A percentile compares a stretch with the other conserved stretches of the same genome.
Conservation (phyloP, 2,113 vertebrate genomes). For the Mesitornis unicolor region DNA sequence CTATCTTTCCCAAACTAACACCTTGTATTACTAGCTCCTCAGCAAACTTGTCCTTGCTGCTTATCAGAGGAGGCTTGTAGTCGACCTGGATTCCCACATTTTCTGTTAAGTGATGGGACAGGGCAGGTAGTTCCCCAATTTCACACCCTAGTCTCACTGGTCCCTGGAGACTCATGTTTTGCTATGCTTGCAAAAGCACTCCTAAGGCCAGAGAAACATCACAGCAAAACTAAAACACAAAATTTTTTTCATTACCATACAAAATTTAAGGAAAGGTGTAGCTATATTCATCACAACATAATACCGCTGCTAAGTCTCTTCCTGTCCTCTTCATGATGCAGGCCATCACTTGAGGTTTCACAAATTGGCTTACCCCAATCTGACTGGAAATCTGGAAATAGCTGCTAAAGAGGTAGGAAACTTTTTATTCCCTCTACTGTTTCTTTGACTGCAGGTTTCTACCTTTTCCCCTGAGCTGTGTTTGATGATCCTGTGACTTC, state of each 20-base stretch:
- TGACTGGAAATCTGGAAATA: rapidly evolving
- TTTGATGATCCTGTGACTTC: background rate
- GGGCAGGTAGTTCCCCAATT: background rate
- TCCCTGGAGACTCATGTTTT: background rate
- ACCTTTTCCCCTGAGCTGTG: background rate
- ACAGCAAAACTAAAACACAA: background rate
- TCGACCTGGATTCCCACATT: background rate
- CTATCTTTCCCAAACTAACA: background rate
- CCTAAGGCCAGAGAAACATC: background rate
- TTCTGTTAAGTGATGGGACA: background rate
- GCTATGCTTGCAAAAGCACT: background rate
- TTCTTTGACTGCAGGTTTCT: background rate
- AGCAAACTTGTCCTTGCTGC: background rate
- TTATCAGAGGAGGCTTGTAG: background rate
- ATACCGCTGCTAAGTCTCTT: no score
- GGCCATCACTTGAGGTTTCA: background rate
- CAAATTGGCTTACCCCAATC: rapidly evolving
- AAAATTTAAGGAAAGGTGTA: background rate
- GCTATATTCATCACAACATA: background rate
- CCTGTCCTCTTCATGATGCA: background rate
- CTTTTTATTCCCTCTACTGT: background rate
- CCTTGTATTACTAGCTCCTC: background rate
- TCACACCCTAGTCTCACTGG: rapidly evolving
- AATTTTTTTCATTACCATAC: background rate
- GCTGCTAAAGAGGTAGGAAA: background rate